phyloP scores from a whole-genome alignment of 2,888 invertebrate genomes.

The Caenorhabditis wallacei region DNA sequence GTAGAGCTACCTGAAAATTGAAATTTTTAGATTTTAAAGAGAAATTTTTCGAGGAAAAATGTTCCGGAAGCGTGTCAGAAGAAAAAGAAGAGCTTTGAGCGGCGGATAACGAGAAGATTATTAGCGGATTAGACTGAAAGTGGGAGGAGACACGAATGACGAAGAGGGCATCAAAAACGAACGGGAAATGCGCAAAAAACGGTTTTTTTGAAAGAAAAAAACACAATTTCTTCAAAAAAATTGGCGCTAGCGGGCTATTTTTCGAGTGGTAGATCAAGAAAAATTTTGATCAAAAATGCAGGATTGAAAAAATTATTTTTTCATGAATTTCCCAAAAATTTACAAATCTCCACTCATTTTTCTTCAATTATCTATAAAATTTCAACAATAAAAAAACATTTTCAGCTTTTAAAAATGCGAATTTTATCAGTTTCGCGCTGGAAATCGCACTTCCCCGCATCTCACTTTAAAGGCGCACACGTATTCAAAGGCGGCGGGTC shows the following conservation, averaged over 20 bases:
- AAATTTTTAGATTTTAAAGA: no score
- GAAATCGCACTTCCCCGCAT: not conserved
- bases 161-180: not conserved
- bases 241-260: not conserved
- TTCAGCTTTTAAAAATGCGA: no score
- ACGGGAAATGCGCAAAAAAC: not conserved
- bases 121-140: not conserved
- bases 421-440: conserved; percentile 1
- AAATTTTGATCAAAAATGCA: no score
- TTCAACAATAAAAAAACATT: no score
- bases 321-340: no score
- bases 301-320: no score
- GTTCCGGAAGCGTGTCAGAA: no score
- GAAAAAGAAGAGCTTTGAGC: no score
- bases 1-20: conserved; percentile 61
- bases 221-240: not conserved
- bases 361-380: no score
- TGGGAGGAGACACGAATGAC: not conserved
- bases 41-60: no score
- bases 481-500: conserved; percentile 26
- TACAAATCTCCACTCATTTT: no score
- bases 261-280: not conserved
- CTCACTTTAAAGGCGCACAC: conserved; percentile 46
- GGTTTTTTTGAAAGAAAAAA: not conserved
- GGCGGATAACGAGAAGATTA: no score